Percentiles rank a stretch among this genome's conserved stretches.
phyloP scores from a whole-genome alignment of 1,140 invertebrate species.

The Archivesica marissinica region DNA sequence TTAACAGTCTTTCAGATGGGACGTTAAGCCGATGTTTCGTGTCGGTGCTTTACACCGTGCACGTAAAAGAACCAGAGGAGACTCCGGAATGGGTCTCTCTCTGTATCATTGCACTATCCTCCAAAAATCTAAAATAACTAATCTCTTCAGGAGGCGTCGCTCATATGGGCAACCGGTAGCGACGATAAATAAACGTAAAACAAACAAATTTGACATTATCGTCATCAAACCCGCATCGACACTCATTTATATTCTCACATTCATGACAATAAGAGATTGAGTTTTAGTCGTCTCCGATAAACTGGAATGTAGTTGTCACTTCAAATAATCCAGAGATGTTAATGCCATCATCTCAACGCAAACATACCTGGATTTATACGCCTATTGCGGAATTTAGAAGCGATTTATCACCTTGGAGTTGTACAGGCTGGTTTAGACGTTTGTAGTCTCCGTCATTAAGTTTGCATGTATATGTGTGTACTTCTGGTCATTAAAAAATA shows the following conservation, averaged over 20 bases:
- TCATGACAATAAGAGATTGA: slow-evolving; percentile 57
- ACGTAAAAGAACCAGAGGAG: too few relatives aligned
- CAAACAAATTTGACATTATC: neutral
- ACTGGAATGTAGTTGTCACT: slow-evolving; percentile 61
- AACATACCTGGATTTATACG: slow-evolving; percentile 3
- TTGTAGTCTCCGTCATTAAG: neutral
- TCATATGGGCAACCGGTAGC: too few relatives aligned
- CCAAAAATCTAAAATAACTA: too few relatives aligned
- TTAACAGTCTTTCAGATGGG: too few relatives aligned
- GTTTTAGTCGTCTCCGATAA: neutral
- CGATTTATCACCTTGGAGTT: slow-evolving; percentile 16
- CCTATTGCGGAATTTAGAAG: neutral
- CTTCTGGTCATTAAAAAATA: neutral
- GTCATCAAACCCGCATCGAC: slow-evolving; percentile 40
- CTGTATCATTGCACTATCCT: too few relatives aligned
- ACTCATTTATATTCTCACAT: slow-evolving; percentile 49
- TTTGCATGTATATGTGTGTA: neutral
- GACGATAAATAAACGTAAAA: too few relatives aligned
- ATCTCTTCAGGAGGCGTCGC: too few relatives aligned
- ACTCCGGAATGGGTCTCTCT: too few relatives aligned
- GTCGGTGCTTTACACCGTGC: too few relatives aligned
- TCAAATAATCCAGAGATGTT: slow-evolving; percentile 59
- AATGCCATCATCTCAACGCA: slow-evolving; percentile 18
- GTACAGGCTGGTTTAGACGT: neutral
- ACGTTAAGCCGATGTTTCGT: too few relatives aligned